Base-by-base conservation (phyloP, 2,797 vertebrate species). In the Anniella stebbinsi region DNA sequence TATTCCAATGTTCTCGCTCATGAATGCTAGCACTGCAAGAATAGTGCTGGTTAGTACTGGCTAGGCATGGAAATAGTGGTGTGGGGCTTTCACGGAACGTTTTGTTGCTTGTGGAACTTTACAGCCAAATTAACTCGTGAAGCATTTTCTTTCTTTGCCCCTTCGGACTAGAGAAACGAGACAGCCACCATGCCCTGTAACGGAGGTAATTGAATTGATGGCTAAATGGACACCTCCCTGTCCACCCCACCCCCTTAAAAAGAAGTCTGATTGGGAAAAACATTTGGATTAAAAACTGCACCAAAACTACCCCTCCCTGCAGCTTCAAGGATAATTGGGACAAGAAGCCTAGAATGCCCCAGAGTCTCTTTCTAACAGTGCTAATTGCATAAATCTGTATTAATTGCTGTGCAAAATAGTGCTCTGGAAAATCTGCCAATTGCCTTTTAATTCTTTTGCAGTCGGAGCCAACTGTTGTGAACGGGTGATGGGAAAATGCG, bases 341-440 rank as follows among this genome's bases (percentile, higher is more conserved):
- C 76, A 85, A 84, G 90, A 85, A 84, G 70, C 73, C 70, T 70
- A 88, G 90, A 89, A 84, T 91, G 84, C 90, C 84, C 84, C 60
- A 87, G 90, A 82, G 91, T 84, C 80, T 66, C 86, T 77, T 88
- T 85, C 57, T 89, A 90, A 90, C 48, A 81, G 72, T 72, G 77
- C 80, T 93, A 93, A 94, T 93, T 94, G 87, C 90, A 91, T 67
- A 89, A 90, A 90, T 92, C 77, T 90, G 75, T 92, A 90, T 90
- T 92, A 93, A 90, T 89, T 87, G 88, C 78, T 66, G 84, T 87
- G 84, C 78, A 90, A 90, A 91, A 90, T 72, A 86, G 87, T 88
- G 54, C 69, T 75, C 69, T 82, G 84, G 85, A 91, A 89, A 90
- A 86, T 86, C 72, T 92, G 84, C 76, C 90, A 87, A 90, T 45